Base-by-base conservation (phyloP, 1,140 invertebrate genomes). In the Drosophila nigrodunni region DNA sequence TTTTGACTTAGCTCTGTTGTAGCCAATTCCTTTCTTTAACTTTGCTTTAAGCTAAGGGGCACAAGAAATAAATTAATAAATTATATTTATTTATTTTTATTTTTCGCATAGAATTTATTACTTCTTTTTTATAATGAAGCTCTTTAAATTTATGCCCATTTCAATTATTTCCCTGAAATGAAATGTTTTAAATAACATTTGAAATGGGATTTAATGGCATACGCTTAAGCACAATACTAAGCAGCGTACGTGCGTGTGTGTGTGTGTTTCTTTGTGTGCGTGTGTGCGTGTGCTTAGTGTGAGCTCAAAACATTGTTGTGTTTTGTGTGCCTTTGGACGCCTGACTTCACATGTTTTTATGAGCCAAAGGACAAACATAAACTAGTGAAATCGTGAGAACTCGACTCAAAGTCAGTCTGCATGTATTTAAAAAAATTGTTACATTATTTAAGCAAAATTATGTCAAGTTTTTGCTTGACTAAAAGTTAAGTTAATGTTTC, bases 181-280 rank as follows among this genome's bases (percentile, higher is more conserved):
- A 54, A 15, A 54, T 35, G 50, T 54, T 13, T 8, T 9, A 10
- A 54, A 37, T 54, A 15, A 35, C 50, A n/a, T 57, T 41, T 41
- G 15, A 39, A 57, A 57, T 57, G 35, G 7, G 37, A 41, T 57
- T 57, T 57, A 57, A 37, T 50, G 47, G 47, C 34, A 10, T n/a
- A 50, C 30, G 49, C 11, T 11, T 11, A 52, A 34, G 21, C 3
- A 13, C 50, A 54, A 35, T 13, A 6, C 13, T 13, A 11, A 47
- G 15, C 18, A 8, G 15, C 39, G 54, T 25, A 35, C 21, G 10
- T 41, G 30, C 18, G 30, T 35, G n/a, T 50, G 13, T 21, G 2
- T 21, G 46, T 11, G 18, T 5, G 25, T 30, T 2, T 30, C 2
- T 30, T 7, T 54, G 50, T 15, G 50, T 35, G 13, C 15, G 25